Evolutionary conservation across 2,797 vertebrate species (phyloP).

Genomic region (Premnoplex brunnescens): DNA sequence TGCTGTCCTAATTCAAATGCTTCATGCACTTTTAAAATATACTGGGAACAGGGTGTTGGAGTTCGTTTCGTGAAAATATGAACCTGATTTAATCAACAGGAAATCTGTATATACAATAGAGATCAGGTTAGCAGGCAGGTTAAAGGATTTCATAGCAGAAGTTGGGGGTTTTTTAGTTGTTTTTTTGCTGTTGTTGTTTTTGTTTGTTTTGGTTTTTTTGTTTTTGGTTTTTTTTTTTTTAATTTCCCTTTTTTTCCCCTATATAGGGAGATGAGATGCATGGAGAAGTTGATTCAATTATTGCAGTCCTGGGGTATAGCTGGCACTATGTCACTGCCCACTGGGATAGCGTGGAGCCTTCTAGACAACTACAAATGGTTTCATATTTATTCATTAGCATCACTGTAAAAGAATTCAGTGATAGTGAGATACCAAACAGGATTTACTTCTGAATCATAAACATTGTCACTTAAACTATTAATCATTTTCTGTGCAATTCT

Average conservation of each 20-base stretch:
- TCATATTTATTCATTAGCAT: not conserved
- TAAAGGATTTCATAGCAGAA: not conserved
- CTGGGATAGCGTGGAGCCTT: not conserved
- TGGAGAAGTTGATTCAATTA: not conserved
- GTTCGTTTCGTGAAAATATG: not conserved
- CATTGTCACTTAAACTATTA: not conserved
- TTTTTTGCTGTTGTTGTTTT: too few species aligned
- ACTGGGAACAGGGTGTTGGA: not conserved
- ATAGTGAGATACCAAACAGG: not conserved
- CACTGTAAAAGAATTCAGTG: not conserved
- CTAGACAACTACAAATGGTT: not conserved
- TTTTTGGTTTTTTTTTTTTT: too few species aligned
- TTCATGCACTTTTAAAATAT: conserved; percentile 16
- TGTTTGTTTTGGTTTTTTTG: not conserved
- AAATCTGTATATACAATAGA: not conserved
- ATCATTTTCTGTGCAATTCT: not conserved
- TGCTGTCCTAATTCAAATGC: not conserved
- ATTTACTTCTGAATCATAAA: not conserved
- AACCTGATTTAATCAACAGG: not conserved
- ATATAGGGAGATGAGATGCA: not conserved
- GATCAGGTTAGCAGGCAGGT: not conserved
- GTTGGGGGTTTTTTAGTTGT: too few species aligned
- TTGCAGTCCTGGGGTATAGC: not conserved
- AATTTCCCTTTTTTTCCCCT: rapidly evolving
- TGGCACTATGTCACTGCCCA: not conserved